phyloP scores from a whole-genome alignment of 2,113 vertebrate genomes.

The Nanger granti region DNA sequence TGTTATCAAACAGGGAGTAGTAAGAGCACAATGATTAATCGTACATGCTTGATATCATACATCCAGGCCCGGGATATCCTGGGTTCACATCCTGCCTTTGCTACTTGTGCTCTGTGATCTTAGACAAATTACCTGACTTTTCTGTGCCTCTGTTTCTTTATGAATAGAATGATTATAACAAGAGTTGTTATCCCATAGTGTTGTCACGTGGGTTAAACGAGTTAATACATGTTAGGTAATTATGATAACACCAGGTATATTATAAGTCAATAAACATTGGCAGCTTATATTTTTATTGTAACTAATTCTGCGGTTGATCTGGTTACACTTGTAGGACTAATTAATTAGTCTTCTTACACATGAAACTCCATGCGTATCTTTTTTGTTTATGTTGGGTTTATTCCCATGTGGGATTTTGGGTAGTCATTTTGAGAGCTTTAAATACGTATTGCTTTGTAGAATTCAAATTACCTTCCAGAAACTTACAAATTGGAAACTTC shows the following conservation, averaged over 20 bases:
- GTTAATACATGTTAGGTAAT: neutral
- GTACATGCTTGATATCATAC: fast-evolving
- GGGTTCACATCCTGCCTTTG: neutral
- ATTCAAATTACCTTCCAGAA: neutral
- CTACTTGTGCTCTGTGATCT: neutral
- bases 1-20: neutral
- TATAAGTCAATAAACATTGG: neutral
- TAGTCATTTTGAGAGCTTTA: neutral
- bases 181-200: neutral
- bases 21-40: neutral
- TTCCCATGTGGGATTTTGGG: neutral
- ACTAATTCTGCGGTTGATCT: neutral
- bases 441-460: neutral
- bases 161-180: neutral
- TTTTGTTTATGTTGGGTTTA: neutral
- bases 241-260: neutral
- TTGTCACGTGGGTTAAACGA: neutral
- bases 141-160: neutral
- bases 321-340: neutral
- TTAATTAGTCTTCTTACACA: neutral
- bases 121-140: neutral
- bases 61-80: neutral
- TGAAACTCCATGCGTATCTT: neutral
- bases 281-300: neutral
- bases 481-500: neutral